Evolutionary conservation across 2,888 invertebrate genomes (phyloP), one percentile per base, ranked within the genome.

Genomic region (Lithophane leautieri): DNA sequence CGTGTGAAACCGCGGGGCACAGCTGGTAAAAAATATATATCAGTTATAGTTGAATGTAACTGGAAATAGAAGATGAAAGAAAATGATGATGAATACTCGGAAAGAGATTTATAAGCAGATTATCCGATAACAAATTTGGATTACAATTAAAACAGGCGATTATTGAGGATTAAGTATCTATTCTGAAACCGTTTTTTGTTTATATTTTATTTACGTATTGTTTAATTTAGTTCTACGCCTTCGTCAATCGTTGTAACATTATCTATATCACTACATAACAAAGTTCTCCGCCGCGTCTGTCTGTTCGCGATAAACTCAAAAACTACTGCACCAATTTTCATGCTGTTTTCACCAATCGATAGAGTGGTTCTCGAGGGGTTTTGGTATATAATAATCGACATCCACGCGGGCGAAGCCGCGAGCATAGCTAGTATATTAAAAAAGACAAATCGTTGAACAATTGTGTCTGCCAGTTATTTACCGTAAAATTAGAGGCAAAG

Each of bases 401-500:
- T n/a, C n/a, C n/a, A n/a, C n/a, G n/a, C n/a, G n/a, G n/a, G n/a
- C n/a, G n/a, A n/a, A n/a, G n/a, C n/a, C n/a, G n/a, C n/a, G n/a
- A n/a, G n/a, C n/a, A n/a, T n/a, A n/a, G n/a, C n/a, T n/a, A n/a
- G n/a, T n/a, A 76, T 74, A 40, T 66, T 68, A 69, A 61, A 69
- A 65, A 54, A 83, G 63, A 58, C 44, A 69, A 74, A 74, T 70
- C 67, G 44, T 70, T 71, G 56, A 76, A 81, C 68, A 73, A 61
- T 82, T 85, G 80, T 76, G 74, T 65, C 79, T 83, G 80, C 80
- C 82, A 77, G 81, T 84, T 75, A 82, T 89, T 89, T 85, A 84
- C 78, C 81, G 80, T 76, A 82, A 85, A 85, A 86, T 85, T 86
- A 86, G 70, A 80, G 84, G 85, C 72, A 88, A 88, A 88, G 85